Evolutionary conservation across 2,888 invertebrate species (phyloP), one percentile per base, ranked within the genome.

Genomic region (Ornithoptera alexandrae): DNA sequence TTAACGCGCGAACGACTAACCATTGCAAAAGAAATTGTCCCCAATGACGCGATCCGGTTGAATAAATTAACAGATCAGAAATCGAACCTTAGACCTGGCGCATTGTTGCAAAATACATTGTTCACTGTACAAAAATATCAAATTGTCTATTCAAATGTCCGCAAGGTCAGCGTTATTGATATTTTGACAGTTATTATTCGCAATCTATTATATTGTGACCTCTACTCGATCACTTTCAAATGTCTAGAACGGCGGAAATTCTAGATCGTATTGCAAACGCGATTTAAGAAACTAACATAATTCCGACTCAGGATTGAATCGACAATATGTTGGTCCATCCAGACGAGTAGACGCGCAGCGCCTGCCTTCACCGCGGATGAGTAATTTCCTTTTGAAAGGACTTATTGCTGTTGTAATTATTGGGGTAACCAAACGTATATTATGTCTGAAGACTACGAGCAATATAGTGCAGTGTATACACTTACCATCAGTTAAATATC

Each of bases 221-320:
- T 79, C 74, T 72, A 70, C 68, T 71, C 71, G 65, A 63, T 71
- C 72, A 77, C 78, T 79, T 79, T 80, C 77, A 74, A 79, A 77
- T 77, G 77, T 77, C 73, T 76, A 75, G 77, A 77, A 72, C 74
- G 75, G 74, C 73, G 68, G 72, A 62, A 71, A 73, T 65, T 72
- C 62, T 62, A 70, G 72, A 72, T 73, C 69, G 57, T 69, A 70
- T 71, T 72, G 62, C 70, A 58, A 65, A 50, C 65, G 67, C 66
- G 63, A 71, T 67, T 71, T 72, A 72, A 73, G 68, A 74, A 69
- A 66, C 67, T 61, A 70, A 68, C 66, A 67, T 62, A 68, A 71
- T 67, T 57, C 53, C n/a, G 53, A n/a, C 1, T n/a, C n/a, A 53
- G 53, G 5, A 53, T 53, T 53, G 2, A 53, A 53, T 53, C 46